A percentile compares a stretch with the other conserved stretches of the same genome.
Conservation (phyloP, 2,113 vertebrate species). For the Nesoenas mayeri region DNA sequence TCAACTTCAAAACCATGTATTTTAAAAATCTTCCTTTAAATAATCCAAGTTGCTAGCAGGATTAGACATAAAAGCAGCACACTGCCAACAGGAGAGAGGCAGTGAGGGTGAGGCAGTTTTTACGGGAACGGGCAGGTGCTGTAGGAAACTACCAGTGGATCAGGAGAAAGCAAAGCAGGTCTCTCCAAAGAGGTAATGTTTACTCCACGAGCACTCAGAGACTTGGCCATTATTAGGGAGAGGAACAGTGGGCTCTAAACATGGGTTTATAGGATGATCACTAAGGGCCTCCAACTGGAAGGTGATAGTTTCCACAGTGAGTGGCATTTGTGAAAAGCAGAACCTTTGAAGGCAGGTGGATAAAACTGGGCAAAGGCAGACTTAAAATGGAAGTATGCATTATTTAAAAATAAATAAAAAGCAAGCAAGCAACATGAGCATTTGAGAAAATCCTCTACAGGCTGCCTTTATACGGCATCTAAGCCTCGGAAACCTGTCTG, state of each 20-base stretch:
- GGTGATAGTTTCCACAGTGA: not conserved
- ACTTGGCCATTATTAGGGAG: not conserved
- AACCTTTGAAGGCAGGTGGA: not conserved
- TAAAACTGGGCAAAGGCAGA: not conserved
- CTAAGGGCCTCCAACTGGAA: not conserved
- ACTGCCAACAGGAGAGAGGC: not conserved
- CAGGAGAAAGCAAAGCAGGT: not conserved
- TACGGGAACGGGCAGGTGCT: not conserved
- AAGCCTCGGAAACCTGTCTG: slow-evolving; percentile 55
- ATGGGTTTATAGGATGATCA: not conserved
- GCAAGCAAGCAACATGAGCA: not conserved
- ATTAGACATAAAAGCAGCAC: not conserved
- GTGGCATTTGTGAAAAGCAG: not conserved
- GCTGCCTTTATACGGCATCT: not conserved
- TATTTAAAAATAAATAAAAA: slow-evolving; percentile 52
- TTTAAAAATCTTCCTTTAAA: not conserved
- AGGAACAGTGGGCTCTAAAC: not conserved
- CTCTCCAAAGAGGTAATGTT: not conserved
- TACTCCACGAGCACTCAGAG: not conserved
- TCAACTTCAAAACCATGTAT: fast-evolving
- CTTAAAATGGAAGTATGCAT: not conserved
- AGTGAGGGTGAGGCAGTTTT: not conserved
- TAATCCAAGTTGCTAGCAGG: not conserved
- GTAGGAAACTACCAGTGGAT: not conserved
- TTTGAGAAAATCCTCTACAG: slow-evolving; percentile 43